Evolutionary conservation across 2,797 vertebrate genomes (phyloP), one percentile per base, ranked within the genome.

Genomic region (Ispidina picta): DNA sequence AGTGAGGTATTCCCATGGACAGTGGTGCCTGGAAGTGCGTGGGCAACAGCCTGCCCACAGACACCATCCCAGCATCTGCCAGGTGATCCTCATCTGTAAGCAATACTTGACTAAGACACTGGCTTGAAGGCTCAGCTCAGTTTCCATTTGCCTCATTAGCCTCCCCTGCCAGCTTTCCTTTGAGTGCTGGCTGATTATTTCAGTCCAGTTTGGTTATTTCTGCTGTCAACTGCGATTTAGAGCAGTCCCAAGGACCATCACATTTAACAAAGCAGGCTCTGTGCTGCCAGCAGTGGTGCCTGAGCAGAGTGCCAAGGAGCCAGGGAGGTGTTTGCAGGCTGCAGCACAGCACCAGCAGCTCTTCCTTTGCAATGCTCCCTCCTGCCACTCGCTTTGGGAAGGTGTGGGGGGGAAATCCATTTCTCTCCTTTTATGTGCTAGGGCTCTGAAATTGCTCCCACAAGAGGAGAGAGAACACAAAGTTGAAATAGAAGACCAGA

Each of bases 381-480:
- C 48, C 52, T 59, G 0, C 78, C 55, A 78, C 2, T 0, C 12
- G 0, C 35, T 83, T 13, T 54, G 46, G 20, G 37, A 59, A 74
- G 76, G 37, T 5, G 37, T 1, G 37, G 14, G 37, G 37, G 37
- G 37, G 15, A 88, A 82, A 72, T 12, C 2, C 1, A 71, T 77
- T 86, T 49, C 71, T 86, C 60, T 82, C 37, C 9, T 58, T 92
- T 55, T 48, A 51, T 16, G 41, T 0, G 2, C 28, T 56, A 76
- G 26, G 44, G 58, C 64, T 76, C 78, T 54, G 77, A 76, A 91
- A 92, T 49, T 39, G 83, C 22, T 91, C 90, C 90, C 82, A 22
- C 12, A 7, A 28, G 75, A 64, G n/a, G 39, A 88, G 15, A 1
- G 3, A 84, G 64, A 85, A 49, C 5, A 76, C 15, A 20, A 15